Evolutionary conservation across 2,888 invertebrate genomes (phyloP), one percentile per base, ranked within the genome.

Genomic region (Eupeodes latifasciatus): DNA sequence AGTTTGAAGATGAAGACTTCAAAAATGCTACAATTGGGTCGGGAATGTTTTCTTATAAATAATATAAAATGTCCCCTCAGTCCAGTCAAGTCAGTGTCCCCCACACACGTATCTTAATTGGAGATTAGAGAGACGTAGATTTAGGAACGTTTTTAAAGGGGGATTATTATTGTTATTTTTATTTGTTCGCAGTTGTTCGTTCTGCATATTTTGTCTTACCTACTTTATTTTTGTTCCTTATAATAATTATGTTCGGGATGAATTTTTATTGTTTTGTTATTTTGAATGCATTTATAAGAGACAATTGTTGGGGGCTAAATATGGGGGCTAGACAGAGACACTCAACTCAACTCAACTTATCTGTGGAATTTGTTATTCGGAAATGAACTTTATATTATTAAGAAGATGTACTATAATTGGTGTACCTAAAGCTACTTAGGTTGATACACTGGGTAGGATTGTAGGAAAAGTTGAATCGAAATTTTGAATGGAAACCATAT

Each of bases 201-300:
- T 51, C n/a, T 64, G 19, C 19, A 44, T 51, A 36, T 34, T 69
- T 11, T 51, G 40, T 61, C 9, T 40, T 36, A 11, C 16, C 7
- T 53, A 40, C 40, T 0, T 53, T 10, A 1, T 53, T 34, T 6
- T 36, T 51, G 36, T 67, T 69, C 47, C 34, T 53, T 64, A n/a
- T 57, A 47, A 40, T 49, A 67, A 67, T 67, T 69, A 69, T 51
- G 16, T 53, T 69, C 36, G 69, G 69, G 69, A 69, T 69, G 53
- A 69, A 53, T 69, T 53, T 49, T 69, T 53, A 69, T 69, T 53
- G 69, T 69, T 69, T 69, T 53, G 69, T 69, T 69, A 40, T 69
- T 69, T 69, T 16, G 62, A n/a, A 2, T 16, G 10, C 55, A 19
- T 16, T 9, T n/a, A 51, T n/a, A 51, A 6, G 10, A 49, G 51